These are phyloP conservation scores for Malurus alboscapulatus DNA, from an alignment of 2,113 vertebrate species.

Conservation along the genomic window DNA sequence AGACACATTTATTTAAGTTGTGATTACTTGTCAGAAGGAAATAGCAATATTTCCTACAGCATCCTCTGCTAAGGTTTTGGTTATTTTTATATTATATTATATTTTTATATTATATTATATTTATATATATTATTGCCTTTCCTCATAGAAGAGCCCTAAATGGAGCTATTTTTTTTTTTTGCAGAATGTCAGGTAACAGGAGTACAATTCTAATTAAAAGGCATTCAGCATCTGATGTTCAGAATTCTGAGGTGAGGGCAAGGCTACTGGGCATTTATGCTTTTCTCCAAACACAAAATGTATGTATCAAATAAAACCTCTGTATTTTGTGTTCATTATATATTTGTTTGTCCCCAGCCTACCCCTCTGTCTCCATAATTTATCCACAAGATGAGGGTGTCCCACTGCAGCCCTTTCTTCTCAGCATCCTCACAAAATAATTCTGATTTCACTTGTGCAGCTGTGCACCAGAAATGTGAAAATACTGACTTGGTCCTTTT, in stretches of 20 bases:
- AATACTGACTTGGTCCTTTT: neutral
- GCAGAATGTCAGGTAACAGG: neutral
- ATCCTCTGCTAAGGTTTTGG: neutral
- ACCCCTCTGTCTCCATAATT: neutral
- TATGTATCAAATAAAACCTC: neutral
- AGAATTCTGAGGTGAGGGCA: neutral
- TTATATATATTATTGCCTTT: neutral
- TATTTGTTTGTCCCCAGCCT: neutral
- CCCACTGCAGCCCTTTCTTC: neutral
- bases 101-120: no score
- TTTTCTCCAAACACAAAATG: neutral
- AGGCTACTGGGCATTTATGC: neutral
- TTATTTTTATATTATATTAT: neutral
- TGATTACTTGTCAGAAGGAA: constrained; percentile 36
- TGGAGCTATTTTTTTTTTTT: neutral
- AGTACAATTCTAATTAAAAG: neutral
- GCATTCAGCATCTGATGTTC: neutral
- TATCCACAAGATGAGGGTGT: neutral
- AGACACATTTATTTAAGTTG: constrained; percentile 20
- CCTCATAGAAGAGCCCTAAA: neutral
- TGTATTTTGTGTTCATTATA: neutral
- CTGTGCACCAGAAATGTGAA: neutral
- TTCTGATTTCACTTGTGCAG: neutral
- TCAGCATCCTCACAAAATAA: neutral
- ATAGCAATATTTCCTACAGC: neutral